A percentile compares a stretch with the other conserved stretches of the same genome.
Evolutionary conservation across 2,888 invertebrate genomes (phyloP).

Genomic region (Luperina nickerlii): DNA sequence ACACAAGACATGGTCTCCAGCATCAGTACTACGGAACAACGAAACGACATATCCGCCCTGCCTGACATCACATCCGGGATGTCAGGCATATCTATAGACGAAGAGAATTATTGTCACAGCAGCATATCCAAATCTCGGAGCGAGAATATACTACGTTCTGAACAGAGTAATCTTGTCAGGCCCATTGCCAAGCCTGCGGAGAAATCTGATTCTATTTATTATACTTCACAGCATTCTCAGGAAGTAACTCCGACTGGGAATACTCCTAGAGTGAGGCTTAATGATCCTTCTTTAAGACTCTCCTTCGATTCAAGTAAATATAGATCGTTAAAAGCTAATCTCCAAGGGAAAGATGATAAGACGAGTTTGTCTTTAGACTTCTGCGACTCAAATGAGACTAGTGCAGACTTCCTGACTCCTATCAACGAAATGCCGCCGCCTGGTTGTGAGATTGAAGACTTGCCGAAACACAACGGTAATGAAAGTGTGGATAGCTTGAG

Average conservation of each 20-base stretch:
- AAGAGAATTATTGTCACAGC: constrained; percentile 86
- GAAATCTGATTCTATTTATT: constrained; percentile 87
- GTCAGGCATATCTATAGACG: constrained; percentile 88
- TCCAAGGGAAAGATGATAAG: constrained; percentile 80
- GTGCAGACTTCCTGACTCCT: constrained; percentile 88
- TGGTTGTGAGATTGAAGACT: constrained; percentile 87
- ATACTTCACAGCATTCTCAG: constrained; percentile 87
- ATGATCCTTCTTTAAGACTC: constrained; percentile 83
- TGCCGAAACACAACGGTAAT: constrained; percentile 86
- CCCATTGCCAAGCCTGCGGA: constrained; percentile 78
- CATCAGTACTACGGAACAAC: constrained; percentile 87
- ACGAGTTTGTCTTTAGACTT: constrained; percentile 87
- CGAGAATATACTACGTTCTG: constrained; percentile 86
- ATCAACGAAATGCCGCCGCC: constrained; percentile 89
- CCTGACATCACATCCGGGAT: constrained; percentile 88
- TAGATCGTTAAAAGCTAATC: constrained; percentile 79
- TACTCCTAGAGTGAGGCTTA: constrained; percentile 79
- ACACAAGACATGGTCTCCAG: constrained; percentile 90
- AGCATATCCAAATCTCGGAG: constrained; percentile 88
- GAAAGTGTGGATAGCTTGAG: constrained; percentile 86
- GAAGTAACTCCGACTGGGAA: constrained; percentile 86
- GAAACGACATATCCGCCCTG: constrained; percentile 85
- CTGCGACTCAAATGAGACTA: constrained; percentile 88
- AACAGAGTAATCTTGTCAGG: constrained; percentile 81
- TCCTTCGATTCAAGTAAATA: constrained; percentile 88